Conservation (phyloP, 92 coral and sea anemone genomes). For the Desmophyllum pertusum region DNA sequence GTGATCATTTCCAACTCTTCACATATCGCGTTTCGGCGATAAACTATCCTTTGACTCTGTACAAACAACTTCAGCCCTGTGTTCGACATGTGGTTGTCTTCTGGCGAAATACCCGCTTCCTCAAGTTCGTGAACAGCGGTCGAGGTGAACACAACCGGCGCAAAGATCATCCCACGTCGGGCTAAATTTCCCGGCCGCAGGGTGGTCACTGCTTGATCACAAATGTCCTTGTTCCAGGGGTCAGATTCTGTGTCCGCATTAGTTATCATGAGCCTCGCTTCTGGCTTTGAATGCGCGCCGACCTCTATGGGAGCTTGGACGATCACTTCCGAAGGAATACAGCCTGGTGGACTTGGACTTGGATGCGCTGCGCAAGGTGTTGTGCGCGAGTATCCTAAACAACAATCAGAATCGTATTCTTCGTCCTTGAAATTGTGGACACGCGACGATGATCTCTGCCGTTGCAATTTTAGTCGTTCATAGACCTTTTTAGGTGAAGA, state of each 20-base stretch:
- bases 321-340: constrained; percentile 9
- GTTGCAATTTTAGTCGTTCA: background rate
- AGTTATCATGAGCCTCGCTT: background rate
- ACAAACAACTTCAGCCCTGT: background rate
- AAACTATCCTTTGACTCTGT: background rate
- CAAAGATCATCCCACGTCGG: background rate
- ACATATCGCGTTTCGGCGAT: constrained; percentile 23
- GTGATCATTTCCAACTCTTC: constrained; percentile 13
- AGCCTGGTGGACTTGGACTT: background rate
- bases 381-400: background rate
- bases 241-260: background rate
- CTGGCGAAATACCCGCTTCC: background rate
- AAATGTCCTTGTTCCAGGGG: background rate
- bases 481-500: background rate
- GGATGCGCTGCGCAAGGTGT: background rate
- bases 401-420: background rate
- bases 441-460: background rate
- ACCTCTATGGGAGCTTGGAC: background rate
- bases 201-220: background rate
- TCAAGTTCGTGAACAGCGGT: background rate
- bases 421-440: background rate
- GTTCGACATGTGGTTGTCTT: background rate
- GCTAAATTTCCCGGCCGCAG: no score
- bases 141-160: background rate
- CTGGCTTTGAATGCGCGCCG: background rate